Evolutionary conservation across 2,113 vertebrate genomes (phyloP).

Genomic region (Manacus vitellinus): DNA sequence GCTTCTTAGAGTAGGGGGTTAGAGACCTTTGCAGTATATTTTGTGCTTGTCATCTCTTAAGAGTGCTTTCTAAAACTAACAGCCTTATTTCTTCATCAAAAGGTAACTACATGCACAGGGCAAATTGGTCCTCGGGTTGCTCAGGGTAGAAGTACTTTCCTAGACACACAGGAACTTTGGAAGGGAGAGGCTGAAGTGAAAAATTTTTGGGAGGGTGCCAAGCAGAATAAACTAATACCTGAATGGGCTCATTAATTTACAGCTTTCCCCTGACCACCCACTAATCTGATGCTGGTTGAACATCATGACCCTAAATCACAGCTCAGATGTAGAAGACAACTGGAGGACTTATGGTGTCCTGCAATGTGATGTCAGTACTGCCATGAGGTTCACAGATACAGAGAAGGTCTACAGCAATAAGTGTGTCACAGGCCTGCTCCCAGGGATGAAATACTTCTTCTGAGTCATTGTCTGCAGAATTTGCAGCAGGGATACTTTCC

Average conservation of each 20-base stretch:
- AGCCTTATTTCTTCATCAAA: neutral
- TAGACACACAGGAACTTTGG: neutral
- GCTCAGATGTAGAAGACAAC: conserved; percentile 57
- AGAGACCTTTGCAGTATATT: neutral
- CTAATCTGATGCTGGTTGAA: conserved; percentile 69
- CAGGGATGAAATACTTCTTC: conserved; percentile 74
- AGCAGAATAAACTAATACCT: neutral
- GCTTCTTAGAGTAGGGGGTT: neutral
- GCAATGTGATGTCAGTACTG: conserved; percentile 66
- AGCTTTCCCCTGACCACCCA: conserved; percentile 65
- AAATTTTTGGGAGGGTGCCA: neutral
- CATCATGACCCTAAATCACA: conserved; percentile 69
- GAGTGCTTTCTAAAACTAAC: neutral
- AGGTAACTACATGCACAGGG: neutral
- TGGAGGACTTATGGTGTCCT: conserved; percentile 60
- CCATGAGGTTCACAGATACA: conserved; percentile 61
- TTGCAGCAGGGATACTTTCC: conserved; percentile 57
- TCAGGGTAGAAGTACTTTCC: neutral
- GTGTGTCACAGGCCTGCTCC: conserved; percentile 69
- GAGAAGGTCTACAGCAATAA: conserved; percentile 70
- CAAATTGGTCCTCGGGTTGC: neutral
- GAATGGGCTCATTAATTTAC: neutral
- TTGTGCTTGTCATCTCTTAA: neutral
- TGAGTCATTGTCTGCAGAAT: conserved; percentile 65
- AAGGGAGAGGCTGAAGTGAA: neutral